These are phyloP conservation scores for Stigmatopora argus DNA, from an alignment of 2,113 vertebrate species.

Conservation along the genomic window DNA sequence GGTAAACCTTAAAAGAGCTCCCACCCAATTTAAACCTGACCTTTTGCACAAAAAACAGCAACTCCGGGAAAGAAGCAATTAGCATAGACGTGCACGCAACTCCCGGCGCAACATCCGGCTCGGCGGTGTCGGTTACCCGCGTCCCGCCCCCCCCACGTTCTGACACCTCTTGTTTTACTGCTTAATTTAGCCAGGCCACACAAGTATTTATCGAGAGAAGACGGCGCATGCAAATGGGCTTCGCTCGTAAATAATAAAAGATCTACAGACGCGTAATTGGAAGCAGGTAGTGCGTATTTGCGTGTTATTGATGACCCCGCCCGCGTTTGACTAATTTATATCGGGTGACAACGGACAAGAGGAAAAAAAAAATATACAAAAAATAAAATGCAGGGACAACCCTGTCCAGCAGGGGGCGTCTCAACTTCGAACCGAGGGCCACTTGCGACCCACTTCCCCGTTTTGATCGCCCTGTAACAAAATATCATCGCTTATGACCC, in stretches of 20 bases:
- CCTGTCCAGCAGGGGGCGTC: no score
- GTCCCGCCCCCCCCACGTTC: not conserved
- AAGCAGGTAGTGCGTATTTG: conserved; percentile 41
- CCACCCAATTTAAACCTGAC: conserved; percentile 60
- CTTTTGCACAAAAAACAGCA: conserved; percentile 46
- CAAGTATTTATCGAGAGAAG: conserved; percentile 50
- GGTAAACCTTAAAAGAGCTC: conserved; percentile 51
- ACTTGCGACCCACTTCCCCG: no score
- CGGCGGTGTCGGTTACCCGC: not conserved
- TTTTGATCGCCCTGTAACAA: no score
- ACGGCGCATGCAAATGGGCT: conserved; percentile 42
- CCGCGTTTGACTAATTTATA: conserved; percentile 64
- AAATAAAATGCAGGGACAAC: no score
- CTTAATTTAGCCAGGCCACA: conserved; percentile 28
- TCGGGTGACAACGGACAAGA: no score
- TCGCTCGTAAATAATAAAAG: conserved; percentile 40
- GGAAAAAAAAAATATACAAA: no score
- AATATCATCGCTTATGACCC: no score
- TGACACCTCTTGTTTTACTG: conserved; percentile 36
- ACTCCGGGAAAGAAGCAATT: conserved; percentile 24
- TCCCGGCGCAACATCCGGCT: conserved; percentile 12
- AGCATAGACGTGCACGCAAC: conserved; percentile 10
- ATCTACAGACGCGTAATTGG: conserved; percentile 19
- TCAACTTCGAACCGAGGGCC: no score
- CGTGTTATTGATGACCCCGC: conserved; percentile 29